These are phyloP conservation scores for Liopterus haemorrhoidalis DNA, from an alignment of 2,888 invertebrate genomes.

Conservation along the genomic window DNA sequence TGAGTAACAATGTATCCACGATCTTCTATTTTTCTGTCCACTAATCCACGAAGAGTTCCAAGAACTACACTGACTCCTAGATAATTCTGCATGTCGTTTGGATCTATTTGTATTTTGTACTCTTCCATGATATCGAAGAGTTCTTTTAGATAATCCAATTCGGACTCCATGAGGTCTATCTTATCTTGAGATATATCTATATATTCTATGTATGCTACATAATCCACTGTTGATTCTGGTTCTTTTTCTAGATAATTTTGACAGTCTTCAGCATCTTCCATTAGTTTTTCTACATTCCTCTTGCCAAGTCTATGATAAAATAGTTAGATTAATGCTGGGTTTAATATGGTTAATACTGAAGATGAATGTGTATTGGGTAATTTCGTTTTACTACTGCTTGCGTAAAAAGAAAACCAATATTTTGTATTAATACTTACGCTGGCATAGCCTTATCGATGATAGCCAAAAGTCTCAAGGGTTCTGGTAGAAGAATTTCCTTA, in stretches of 20 bases:
- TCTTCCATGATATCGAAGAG: constrained; percentile 79
- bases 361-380: no score
- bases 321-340: constrained; percentile 4
- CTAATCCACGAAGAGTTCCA: constrained; percentile 59
- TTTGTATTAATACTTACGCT: constrained; percentile 49
- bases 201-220: constrained; percentile 65
- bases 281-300: constrained; percentile 49
- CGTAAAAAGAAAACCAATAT: no score
- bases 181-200: constrained; percentile 60
- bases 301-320: constrained; percentile 54
- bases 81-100: constrained; percentile 64
- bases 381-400: no score
- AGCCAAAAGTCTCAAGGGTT: constrained; percentile 62
- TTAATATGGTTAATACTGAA: no score
- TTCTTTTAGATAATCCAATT: constrained; percentile 74
- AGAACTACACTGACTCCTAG: constrained; percentile 57
- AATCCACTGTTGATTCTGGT: constrained; percentile 66
- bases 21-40: constrained; percentile 65
- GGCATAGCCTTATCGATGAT: constrained; percentile 61
- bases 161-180: constrained; percentile 64
- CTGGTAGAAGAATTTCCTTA: constrained; percentile 64
- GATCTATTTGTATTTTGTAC: constrained; percentile 64
- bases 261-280: constrained; percentile 59
- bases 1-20: constrained; percentile 61
- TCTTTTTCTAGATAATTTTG: constrained; percentile 57